Evolutionary conservation across 2,888 invertebrate genomes (phyloP), one percentile per base, ranked within the genome.

Genomic region (Drosophila nigritarsus): DNA sequence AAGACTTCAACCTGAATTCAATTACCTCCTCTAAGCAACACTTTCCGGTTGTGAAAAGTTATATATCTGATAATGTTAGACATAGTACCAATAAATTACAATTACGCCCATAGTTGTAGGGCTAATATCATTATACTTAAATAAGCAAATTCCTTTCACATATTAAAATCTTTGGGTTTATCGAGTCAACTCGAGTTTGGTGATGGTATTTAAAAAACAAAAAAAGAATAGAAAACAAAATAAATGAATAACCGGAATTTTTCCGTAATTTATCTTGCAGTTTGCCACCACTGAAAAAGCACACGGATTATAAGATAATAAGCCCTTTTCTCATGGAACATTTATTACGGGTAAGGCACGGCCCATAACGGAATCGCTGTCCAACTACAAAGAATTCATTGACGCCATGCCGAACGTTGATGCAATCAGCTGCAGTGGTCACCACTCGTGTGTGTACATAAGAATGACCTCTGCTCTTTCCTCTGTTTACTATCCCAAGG

Each of bases 261-360:
- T 45, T 62, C 48, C 67, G 80, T 69, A 69, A 69, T 69, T 75
- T 75, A 58, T 62, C 50, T 62, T 63, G 59, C 61, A 65, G 50
- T 77, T 59, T 65, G 70, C 69, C 70, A 80, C 82, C 82, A 80
- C 69, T 67, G 73, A 77, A 74, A 75, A 74, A 73, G 68, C 67
- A 65, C 71, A 49, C 54, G 81, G 76, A 81, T 81, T 86, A 71
- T 73, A 67, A 66, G 55, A 83, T 78, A 81, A 83, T 73, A 74
- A 65, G 75, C 63, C 67, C 65, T 75, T 86, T 83, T 83, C 83
- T 83, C 87, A 83, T 87, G 86, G 68, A 71, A 64, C 71, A 53
- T 58, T 73, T 76, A 69, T 64, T 60, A 53, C 54, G 64, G 61
- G 55, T 50, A 50, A 45, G 40, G 32, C 64, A 53, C 73, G 70